A percentile compares a stretch with the other conserved stretches of the same genome.
phyloP scores from a whole-genome alignment of 2,797 vertebrate species.

The Epinephelus awoara region DNA sequence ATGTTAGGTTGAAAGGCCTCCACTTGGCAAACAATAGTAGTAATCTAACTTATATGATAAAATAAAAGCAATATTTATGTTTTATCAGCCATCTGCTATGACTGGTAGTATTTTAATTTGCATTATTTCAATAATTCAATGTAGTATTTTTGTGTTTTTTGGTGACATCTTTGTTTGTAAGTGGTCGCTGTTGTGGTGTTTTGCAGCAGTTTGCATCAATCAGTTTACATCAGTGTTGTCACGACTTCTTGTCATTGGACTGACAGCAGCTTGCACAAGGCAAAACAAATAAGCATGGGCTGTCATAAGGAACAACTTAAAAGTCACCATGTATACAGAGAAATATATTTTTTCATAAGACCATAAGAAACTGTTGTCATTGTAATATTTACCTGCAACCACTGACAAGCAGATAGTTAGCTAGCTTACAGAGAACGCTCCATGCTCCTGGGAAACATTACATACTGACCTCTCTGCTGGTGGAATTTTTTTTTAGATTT shows the following conservation, averaged over 20 bases:
- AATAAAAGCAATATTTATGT: not conserved
- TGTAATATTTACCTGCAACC: not conserved
- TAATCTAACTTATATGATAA: not conserved
- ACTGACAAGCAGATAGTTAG: not conserved
- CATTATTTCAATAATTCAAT: not conserved
- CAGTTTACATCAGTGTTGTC: conserved; percentile 27
- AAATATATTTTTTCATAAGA: not conserved
- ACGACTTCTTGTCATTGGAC: conserved; percentile 30
- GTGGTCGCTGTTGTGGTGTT: not conserved
- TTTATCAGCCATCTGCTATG: not conserved
- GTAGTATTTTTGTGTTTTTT: not conserved
- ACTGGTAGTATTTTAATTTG: not conserved
- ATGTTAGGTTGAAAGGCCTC: not conserved
- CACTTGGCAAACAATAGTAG: not conserved
- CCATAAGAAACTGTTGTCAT: not conserved
- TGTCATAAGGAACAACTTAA: conserved; percentile 7
- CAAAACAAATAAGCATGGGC: conserved; percentile 41
- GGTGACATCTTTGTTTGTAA: not conserved
- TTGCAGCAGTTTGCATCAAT: conserved; percentile 21
- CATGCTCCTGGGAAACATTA: not conserved
- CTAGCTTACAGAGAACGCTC: not conserved
- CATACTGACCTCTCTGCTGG: too few species aligned
- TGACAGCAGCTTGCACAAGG: conserved; percentile 31
- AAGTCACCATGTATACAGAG: not conserved
- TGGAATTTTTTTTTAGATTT: not conserved